phyloP scores from a whole-genome alignment of 2,888 invertebrate genomes.

The Drosophila heteroneura region DNA sequence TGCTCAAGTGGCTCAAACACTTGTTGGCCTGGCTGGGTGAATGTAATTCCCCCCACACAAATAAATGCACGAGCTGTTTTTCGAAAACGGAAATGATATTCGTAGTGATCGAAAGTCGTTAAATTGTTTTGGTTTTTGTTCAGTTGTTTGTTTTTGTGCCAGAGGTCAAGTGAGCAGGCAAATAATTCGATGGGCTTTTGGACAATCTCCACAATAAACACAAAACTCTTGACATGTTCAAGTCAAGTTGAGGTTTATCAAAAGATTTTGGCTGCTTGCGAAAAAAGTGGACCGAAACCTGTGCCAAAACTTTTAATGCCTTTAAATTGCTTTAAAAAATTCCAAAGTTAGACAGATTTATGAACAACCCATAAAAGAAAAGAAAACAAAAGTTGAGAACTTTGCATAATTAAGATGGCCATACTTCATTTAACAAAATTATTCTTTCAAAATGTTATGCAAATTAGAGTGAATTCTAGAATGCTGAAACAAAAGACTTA shows the following conservation, averaged over 20 bases:
- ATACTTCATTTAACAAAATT: slow-evolving; percentile 48
- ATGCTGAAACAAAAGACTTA: slow-evolving; percentile 62
- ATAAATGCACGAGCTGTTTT: slow-evolving; percentile 31
- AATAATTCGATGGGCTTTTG: slow-evolving; percentile 44
- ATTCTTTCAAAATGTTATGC: slow-evolving; percentile 62
- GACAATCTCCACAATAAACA: slow-evolving; percentile 46
- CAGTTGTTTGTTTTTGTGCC: slow-evolving; percentile 38
- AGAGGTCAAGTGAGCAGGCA: slow-evolving; percentile 70
- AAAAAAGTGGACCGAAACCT: slow-evolving; percentile 24
- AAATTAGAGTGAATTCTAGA: slow-evolving; percentile 51
- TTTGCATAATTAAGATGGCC: slow-evolving; percentile 36
- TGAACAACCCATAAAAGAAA: slow-evolving; percentile 15
- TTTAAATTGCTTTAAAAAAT: background rate
- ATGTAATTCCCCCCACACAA: slow-evolving; percentile 73
- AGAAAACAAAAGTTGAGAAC: slow-evolving; percentile 20
- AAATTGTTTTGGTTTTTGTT: slow-evolving; percentile 36
- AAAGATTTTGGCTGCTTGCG: slow-evolving; percentile 32
- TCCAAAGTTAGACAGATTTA: slow-evolving; percentile 39
- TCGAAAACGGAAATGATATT: slow-evolving; percentile 73
- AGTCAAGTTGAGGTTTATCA: slow-evolving; percentile 53
- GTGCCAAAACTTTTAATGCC: slow-evolving; percentile 11
- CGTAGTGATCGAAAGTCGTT: slow-evolving; percentile 66
- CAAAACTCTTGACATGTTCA: slow-evolving; percentile 35
- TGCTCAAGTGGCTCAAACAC: slow-evolving; percentile 42
- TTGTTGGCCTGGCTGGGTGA: slow-evolving; percentile 60